These are phyloP conservation scores for Cinclus mexicanus DNA, from an alignment of 2,113 vertebrate genomes.

Conservation along the genomic window DNA sequence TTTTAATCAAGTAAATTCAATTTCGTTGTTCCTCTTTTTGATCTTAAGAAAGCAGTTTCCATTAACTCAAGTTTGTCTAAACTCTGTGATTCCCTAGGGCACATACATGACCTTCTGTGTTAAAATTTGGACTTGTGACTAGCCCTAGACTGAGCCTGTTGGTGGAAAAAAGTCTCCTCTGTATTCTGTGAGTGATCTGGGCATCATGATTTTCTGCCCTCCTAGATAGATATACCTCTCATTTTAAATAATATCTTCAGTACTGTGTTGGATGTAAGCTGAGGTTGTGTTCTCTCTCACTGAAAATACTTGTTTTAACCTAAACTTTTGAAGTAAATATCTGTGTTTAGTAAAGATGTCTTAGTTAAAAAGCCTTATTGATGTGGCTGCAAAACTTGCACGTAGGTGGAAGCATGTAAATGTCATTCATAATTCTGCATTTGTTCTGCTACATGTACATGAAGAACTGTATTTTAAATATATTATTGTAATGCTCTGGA, in stretches of 20 bases:
- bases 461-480: neutral
- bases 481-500: neutral
- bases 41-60: slow-evolving; percentile 11
- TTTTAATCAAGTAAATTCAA: slow-evolving; percentile 61
- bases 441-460: neutral
- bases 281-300: neutral
- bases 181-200: neutral
- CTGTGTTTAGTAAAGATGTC: neutral
- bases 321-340: neutral
- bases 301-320: neutral
- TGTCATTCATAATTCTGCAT: neutral
- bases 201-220: neutral
- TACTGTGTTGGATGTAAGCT: neutral
- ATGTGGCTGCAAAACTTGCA: neutral
- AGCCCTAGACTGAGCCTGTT: neutral
- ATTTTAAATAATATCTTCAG: neutral
- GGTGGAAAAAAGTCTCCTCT: neutral
- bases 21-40: neutral
- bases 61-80: neutral
- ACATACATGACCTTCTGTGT: neutral
- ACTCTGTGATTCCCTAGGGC: neutral
- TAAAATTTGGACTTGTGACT: neutral
- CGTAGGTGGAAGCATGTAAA: neutral
- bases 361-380: neutral
- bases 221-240: neutral